Conservation (phyloP, 2,888 invertebrate genomes). For the Hypomecis punctinalis region DNA sequence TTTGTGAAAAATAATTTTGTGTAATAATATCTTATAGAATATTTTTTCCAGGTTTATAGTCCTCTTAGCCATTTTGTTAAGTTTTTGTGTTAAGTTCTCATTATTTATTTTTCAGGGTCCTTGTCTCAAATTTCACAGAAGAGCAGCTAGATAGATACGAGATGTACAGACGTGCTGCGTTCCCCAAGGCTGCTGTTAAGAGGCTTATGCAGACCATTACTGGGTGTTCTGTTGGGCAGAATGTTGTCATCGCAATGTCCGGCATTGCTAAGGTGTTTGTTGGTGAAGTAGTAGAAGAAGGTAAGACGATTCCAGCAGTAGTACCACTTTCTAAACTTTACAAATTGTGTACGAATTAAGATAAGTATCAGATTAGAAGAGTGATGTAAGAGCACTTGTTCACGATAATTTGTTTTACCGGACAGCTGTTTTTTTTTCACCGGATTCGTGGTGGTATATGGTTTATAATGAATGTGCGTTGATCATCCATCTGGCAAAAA, state of each 20-base stretch:
- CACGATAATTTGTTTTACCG: too few species aligned
- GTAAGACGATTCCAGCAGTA: constrained; percentile 71
- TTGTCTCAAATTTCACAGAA: constrained; percentile 99
- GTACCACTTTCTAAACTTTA: background rate
- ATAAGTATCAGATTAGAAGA: too few species aligned
- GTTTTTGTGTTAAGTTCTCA: constrained; percentile 2
- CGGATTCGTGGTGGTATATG: too few species aligned
- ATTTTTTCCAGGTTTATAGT: background rate
- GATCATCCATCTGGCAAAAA: too few species aligned
- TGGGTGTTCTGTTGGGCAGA: constrained; percentile 98
- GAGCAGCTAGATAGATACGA: constrained; percentile 99
- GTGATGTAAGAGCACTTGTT: too few species aligned
- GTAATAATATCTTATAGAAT: too few species aligned
- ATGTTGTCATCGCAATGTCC: constrained; percentile 99
- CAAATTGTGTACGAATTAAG: too few species aligned
- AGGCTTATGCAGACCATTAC: constrained; percentile 99
- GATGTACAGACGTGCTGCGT: constrained; percentile 98
- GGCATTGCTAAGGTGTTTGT: constrained; percentile 99
- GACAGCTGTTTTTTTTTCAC: too few species aligned
- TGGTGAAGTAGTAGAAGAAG: constrained; percentile 99
- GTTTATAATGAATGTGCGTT: too few species aligned
- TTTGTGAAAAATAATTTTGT: too few species aligned
- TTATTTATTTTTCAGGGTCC: constrained; percentile 87
- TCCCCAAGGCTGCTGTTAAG: constrained; percentile 99
- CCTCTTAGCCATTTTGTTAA: background rate